Evolutionary conservation across 2,113 vertebrate genomes (phyloP).

Genomic region (Petaurus breviceps): DNA sequence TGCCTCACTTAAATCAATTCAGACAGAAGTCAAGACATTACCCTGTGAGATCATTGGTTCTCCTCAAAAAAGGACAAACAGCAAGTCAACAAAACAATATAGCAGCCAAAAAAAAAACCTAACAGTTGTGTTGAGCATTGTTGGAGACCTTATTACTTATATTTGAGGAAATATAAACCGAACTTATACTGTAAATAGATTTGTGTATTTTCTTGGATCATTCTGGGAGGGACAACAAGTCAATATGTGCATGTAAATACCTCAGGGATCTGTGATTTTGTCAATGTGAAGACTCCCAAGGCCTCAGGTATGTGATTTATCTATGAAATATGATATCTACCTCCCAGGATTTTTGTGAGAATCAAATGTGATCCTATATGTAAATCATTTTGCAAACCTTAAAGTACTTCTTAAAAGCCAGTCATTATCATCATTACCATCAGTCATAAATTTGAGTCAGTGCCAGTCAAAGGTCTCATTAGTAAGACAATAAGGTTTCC

Average conservation of each 20-base stretch:
- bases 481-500: neutral
- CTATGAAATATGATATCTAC: neutral
- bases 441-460: neutral
- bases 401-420: neutral
- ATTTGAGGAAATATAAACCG: neutral
- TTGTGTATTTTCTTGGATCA: neutral
- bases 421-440: neutral
- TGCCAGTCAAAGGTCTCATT: neutral
- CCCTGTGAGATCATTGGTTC: neutral
- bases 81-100: neutral
- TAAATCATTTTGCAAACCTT: neutral
- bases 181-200: neutral
- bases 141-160: neutral
- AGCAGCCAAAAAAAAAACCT: neutral
- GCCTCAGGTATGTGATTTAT: neutral
- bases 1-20: neutral
- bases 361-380: neutral
- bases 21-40: neutral
- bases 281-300: neutral
- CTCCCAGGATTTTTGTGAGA: neutral
- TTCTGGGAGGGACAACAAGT: neutral
- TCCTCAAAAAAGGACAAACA: neutral
- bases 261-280: neutral
- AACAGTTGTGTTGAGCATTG: neutral
- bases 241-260: neutral